Evolutionary conservation across 2,797 vertebrate species (phyloP).

Genomic region (Cetoscarus ocellatus): DNA sequence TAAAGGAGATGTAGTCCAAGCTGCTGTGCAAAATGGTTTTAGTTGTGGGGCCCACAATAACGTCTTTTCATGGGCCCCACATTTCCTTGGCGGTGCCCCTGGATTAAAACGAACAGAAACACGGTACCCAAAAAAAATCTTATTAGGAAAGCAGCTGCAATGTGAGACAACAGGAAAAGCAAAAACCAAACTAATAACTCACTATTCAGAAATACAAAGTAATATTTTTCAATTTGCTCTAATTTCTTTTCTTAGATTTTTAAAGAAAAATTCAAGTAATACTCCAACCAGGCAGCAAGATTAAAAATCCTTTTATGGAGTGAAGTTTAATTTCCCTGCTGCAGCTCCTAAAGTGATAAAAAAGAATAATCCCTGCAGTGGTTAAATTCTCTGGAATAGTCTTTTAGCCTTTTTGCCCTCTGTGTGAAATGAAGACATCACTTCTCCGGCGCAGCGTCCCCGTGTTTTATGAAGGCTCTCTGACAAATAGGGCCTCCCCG

Average conservation of each 20-base stretch:
- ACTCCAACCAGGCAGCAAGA: constrained; percentile 38
- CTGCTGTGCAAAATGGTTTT: no score
- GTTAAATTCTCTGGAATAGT: constrained; percentile 55
- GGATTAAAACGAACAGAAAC: no score
- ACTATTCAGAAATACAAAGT: constrained; percentile 11
- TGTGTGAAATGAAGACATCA: constrained; percentile 97
- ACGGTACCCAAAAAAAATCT: no score
- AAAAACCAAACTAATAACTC: constrained; percentile 13
- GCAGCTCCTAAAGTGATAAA: background rate
- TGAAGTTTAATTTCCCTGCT: constrained; percentile 7
- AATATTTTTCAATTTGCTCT: constrained; percentile 12
- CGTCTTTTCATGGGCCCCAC: no score
- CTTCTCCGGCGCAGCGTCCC: constrained; percentile 86
- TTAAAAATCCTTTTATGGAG: constrained; percentile 82
- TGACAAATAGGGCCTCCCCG: constrained; percentile 95
- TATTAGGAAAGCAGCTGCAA: background rate
- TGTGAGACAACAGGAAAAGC: background rate
- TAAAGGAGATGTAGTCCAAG: no score
- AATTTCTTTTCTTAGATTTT: constrained; percentile 26
- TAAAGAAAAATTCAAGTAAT: constrained; percentile 33
- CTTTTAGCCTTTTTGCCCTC: constrained; percentile 90
- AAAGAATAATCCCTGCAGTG: background rate
- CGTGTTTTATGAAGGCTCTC: constrained; percentile 94
- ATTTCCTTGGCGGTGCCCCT: no score
- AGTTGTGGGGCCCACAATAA: no score